Base-by-base conservation (phyloP, 2,113 vertebrate genomes). In the Aramus guarauna region DNA sequence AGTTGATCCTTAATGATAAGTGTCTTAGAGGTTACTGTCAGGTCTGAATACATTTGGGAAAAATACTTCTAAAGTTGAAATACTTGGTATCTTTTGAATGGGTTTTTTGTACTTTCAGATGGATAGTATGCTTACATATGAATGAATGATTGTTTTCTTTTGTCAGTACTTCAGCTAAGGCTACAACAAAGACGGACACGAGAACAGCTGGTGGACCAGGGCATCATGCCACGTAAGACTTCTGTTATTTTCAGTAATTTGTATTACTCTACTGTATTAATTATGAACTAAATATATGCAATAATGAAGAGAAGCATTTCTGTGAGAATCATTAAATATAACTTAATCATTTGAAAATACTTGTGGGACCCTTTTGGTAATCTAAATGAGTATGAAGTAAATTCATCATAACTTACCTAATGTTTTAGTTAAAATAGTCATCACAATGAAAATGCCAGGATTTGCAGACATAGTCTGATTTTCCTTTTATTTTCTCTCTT, bases 181-280 rank as follows among this genome's bases (percentile, higher is more conserved):
- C 98, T 99, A 53, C 99, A 99, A 80, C 99, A 99, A 94, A 98
- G 99, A 95, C 98, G 99, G 90, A 99, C 98, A n/a, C 98, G 99
- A 87, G 99, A 99, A 88, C 99, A 99, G 93, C 99, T 99, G 78
- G 99, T 99, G 97, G 99, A 99, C 97, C 99, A 99, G 97, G 99
- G 99, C 98, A 99, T 99, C 98, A 99, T 99, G 99, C 99, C 99
- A 95, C 99, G 99, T 99, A 98, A 99, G 99, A 75, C 22, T 98
- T 50, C 8, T 3, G 16, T 47, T 67, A 15, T 81, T 75, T 56
- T 24, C n/a, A 85, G 47, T 71, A 18, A 34, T 64, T n/a, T 64
- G 41, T 80, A 15, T 45, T 39, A 19, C 47, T 74, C 0, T 39
- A 45, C 22, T 53, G 37, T 59, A 19, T 74, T 43, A 23, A 63